Evolutionary conservation across 2,888 invertebrate genomes (phyloP).

Genomic region (Plagiodera versicolora): DNA sequence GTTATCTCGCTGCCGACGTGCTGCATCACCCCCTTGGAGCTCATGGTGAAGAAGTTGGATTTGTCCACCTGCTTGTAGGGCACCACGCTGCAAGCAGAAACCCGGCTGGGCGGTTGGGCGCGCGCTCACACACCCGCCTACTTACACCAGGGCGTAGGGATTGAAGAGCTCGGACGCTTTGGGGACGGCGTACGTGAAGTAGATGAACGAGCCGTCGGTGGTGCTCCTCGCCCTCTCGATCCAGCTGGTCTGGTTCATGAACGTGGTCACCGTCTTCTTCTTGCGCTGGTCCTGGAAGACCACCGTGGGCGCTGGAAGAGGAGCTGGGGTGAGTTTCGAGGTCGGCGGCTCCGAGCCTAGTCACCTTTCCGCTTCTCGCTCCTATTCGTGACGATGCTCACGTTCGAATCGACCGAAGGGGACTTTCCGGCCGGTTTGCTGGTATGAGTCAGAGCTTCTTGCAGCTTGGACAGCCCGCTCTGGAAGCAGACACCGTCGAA

Average conservation of each 20-base stretch:
- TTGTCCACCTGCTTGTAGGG: slow-evolving; percentile 67
- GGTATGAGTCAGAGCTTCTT: neutral
- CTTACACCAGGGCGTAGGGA: slow-evolving; percentile 72
- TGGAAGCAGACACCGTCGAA: neutral
- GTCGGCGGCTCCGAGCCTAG: too few relatives aligned
- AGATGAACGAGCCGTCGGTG: slow-evolving; percentile 69
- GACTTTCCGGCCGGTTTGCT: too few relatives aligned
- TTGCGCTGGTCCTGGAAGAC: slow-evolving; percentile 12
- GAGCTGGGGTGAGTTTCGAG: too few relatives aligned
- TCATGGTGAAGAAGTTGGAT: slow-evolving; percentile 78
- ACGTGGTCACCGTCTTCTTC: slow-evolving; percentile 31
- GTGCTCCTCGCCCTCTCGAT: slow-evolving; percentile 60
- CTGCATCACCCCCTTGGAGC: slow-evolving; percentile 80
- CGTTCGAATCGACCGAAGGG: neutral
- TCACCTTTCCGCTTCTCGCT: slow-evolving; percentile 5
- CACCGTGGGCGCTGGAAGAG: slow-evolving; percentile 11
- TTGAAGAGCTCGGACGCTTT: slow-evolving; percentile 72
- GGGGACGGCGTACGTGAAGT: slow-evolving; percentile 75
- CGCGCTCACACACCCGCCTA: too few relatives aligned
- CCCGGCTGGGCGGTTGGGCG: too few relatives aligned
- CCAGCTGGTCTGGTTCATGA: slow-evolving; percentile 55
- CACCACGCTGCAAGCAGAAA: slow-evolving; percentile 63
- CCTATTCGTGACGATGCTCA: neutral
- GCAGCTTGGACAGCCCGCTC: neutral
- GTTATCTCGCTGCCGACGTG: slow-evolving; percentile 71